A percentile compares a stretch with the other conserved stretches of the same genome.
These are phyloP conservation scores for Venturia canescens DNA, from an alignment of 1,140 invertebrate genomes.

Conservation along the genomic window DNA sequence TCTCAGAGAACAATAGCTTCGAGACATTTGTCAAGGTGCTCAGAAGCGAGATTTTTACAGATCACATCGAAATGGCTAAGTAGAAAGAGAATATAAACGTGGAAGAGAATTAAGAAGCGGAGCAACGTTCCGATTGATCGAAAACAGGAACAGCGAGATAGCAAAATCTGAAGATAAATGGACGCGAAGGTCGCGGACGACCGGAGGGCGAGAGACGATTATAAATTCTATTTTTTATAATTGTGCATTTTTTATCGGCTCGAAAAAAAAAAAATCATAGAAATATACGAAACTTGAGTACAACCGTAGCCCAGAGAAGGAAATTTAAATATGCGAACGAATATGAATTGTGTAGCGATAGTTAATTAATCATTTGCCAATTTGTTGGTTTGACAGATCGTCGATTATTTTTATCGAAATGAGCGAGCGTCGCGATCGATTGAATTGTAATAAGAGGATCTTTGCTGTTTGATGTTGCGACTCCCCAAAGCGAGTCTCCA, in stretches of 20 bases:
- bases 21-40: too few species aligned
- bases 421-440: too few species aligned
- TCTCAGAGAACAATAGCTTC: too few species aligned
- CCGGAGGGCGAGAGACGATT: constrained; percentile 62
- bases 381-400: background rate
- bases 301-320: background rate
- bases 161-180: constrained; percentile 50
- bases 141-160: constrained; percentile 40
- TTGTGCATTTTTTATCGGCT: constrained; percentile 70
- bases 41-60: too few species aligned
- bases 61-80: too few species aligned
- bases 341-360: too few species aligned
- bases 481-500: too few species aligned
- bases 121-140: constrained; percentile 62
- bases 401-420: background rate
- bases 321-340: too few species aligned
- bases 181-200: constrained; percentile 58
- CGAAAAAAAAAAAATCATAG: constrained; percentile 49
- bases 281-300: background rate
- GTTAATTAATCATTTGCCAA: background rate
- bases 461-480: too few species aligned
- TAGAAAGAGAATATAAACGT: too few species aligned
- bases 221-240: constrained; percentile 70
- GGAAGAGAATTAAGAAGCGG: constrained; percentile 35
- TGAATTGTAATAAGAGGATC: too few species aligned